phyloP scores from a whole-genome alignment of 1,140 invertebrate genomes.

The Listronotus oregonensis region DNA sequence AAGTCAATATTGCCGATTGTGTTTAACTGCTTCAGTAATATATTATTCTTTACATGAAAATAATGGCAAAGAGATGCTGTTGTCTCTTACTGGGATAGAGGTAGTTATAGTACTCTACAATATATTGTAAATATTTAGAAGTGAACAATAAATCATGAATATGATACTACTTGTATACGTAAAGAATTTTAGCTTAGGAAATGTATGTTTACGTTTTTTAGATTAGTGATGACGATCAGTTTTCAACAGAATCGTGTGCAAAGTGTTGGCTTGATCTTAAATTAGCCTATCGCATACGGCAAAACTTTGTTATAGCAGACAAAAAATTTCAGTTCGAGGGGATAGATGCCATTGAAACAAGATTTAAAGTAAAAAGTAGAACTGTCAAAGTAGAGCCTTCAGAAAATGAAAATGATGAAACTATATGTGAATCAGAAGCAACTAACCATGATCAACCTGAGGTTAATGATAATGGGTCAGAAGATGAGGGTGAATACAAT shows the following conservation, averaged over 20 bases:
- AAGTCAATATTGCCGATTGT: conserved; percentile 23
- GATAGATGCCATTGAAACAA: neutral
- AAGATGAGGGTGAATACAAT: conserved; percentile 20
- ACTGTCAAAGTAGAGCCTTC: no score
- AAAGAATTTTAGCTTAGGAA: no score
- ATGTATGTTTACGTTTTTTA: neutral
- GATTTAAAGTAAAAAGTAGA: no score
- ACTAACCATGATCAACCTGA: neutral
- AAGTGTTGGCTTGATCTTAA: conserved; percentile 37
- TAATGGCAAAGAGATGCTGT: conserved; percentile 33
- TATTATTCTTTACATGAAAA: conserved; percentile 26
- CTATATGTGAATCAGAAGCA: neutral
- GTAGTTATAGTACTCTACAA: neutral
- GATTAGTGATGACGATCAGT: conserved; percentile 3
- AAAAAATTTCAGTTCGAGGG: conserved; percentile 18
- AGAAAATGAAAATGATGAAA: neutral
- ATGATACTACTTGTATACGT: neutral
- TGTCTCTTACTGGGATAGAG: conserved; percentile 23
- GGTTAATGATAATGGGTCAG: neutral
- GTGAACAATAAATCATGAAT: neutral
- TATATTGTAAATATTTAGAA: no score
- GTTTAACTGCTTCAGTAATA: conserved; percentile 21
- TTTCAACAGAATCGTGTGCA: conserved; percentile 25
- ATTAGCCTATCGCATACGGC: conserved; percentile 31
- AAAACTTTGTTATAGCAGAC: conserved; percentile 24